Base-by-base conservation (phyloP, 2,797 vertebrate genomes). In the Simalia tracyae region DNA sequence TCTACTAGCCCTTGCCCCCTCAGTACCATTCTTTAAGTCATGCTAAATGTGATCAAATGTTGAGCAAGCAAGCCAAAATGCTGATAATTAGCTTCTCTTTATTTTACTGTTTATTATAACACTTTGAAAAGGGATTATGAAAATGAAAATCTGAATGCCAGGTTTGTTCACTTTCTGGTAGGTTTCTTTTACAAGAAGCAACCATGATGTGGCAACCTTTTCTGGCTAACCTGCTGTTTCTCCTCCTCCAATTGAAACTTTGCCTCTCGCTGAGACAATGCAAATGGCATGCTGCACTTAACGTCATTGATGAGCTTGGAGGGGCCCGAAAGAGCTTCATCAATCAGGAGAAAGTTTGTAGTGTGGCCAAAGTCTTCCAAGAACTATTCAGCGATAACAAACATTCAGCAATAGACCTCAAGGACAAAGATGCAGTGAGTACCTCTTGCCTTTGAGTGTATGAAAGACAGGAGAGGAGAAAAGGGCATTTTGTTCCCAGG, bases 391-490 rank as follows among this genome's bases (percentile, higher is more conserved):
- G 1, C 1, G 31, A 36, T 36, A 36, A 36, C 31, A 36, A 36
- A 36, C 31, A 36, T 36, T 90, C 93, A 0, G 60, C 93, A 1
- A 54, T 91, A 24, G 88, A 93, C 60, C 59, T 88, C 19, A 8
- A 24, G 0, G 88, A 90, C 31, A 91, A 7, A 60, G n/a, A 93
- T 59, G 68, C 93, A 0, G 93, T 93, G 59, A 90, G 90, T 87
- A 28, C 15, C 7, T 2, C 42, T 12, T 5, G 1, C 31, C n/a
- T 81, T 50, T 12, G 60, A 72, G 72, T 50, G 1, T 9, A 24
- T 28, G 36, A 81, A 42, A 50, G 72, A 10, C 2, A 19, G 15
- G 5, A 19, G 68, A 36, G 28, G 31, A 15, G 24, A 42, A 36
- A n/a, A 28, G 14, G 5, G 10, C 24, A 14, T 12, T 63, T 63